phyloP scores from a whole-genome alignment of 2,888 invertebrate species.

The Gastrophysa polygoni region DNA sequence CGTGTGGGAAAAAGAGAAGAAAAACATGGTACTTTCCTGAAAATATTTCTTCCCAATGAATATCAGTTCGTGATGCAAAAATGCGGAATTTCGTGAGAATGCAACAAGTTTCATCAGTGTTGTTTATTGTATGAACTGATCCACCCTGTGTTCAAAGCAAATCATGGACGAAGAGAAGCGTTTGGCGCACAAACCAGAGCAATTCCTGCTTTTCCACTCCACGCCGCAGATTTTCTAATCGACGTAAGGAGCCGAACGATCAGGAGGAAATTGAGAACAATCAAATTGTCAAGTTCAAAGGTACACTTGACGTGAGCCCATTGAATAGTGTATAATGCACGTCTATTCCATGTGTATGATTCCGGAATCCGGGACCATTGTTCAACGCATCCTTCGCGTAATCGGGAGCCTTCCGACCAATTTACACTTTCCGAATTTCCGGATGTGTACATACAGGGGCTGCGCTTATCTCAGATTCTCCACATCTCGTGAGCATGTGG shows the following conservation, averaged over 20 bases:
- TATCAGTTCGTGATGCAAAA: too few relatives aligned
- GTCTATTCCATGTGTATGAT: conserved; percentile 56
- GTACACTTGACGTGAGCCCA: conserved; percentile 49
- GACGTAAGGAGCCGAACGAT: conserved; percentile 39
- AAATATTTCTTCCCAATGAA: too few relatives aligned
- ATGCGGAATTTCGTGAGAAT: too few relatives aligned
- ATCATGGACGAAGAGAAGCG: too few relatives aligned
- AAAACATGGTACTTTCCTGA: too few relatives aligned
- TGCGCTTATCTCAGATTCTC: neutral
- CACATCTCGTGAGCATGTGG: conserved; percentile 2
- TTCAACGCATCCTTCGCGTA: conserved; percentile 48
- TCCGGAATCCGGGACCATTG: conserved; percentile 56
- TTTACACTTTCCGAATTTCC: conserved; percentile 38
- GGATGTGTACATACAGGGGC: conserved; percentile 4
- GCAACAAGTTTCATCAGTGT: too few relatives aligned
- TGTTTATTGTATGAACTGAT: too few relatives aligned
- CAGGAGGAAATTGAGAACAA: conserved; percentile 52
- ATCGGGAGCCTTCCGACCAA: conserved; percentile 51
- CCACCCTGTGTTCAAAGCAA: too few relatives aligned
- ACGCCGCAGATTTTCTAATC: conserved; percentile 32
- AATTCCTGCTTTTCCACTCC: neutral
- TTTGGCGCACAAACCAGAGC: conserved; percentile 3
- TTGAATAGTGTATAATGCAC: conserved; percentile 54
- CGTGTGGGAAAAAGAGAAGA: too few relatives aligned
- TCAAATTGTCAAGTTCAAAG: conserved; percentile 57